Conservation (phyloP, 2,797 vertebrate genomes). For the Enteromius radiatus region DNA sequence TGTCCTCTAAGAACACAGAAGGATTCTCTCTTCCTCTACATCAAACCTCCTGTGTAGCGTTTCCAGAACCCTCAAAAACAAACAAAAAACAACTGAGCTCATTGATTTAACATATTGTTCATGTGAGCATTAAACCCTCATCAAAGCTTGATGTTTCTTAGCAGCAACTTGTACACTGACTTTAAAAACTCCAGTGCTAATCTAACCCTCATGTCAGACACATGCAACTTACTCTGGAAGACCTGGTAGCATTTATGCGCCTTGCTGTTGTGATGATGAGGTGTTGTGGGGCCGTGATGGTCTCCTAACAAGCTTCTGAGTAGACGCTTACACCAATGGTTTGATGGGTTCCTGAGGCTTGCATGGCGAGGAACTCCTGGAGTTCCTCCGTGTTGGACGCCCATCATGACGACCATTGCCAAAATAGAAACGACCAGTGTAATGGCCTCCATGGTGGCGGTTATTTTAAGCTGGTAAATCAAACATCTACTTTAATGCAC, state of each 20-base stretch:
- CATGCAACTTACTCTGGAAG: constrained; percentile 73
- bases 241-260: constrained; percentile 68
- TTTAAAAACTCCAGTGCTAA: constrained; percentile 40
- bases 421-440: constrained; percentile 68
- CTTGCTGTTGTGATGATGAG: constrained; percentile 64
- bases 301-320: constrained; percentile 53
- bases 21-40: constrained; percentile 26
- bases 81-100: constrained; percentile 5
- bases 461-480: constrained; percentile 8
- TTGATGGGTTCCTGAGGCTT: constrained; percentile 53
- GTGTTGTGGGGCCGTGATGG: constrained; percentile 53
- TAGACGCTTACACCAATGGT: constrained; percentile 67
- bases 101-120: neutral
- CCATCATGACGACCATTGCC: constrained; percentile 67
- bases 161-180: neutral
- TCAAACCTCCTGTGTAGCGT: constrained; percentile 19
- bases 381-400: constrained; percentile 67
- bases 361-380: constrained; percentile 45
- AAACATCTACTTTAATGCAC: neutral
- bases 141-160: constrained; percentile 21
- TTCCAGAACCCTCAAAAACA: constrained; percentile 19
- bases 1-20: constrained; percentile 57
- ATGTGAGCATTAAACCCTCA: constrained; percentile 9
- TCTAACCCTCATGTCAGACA: constrained; percentile 27
- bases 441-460: constrained; percentile 63